Base-by-base conservation (phyloP, 2,797 vertebrate genomes). In the Chrosomus eos region DNA sequence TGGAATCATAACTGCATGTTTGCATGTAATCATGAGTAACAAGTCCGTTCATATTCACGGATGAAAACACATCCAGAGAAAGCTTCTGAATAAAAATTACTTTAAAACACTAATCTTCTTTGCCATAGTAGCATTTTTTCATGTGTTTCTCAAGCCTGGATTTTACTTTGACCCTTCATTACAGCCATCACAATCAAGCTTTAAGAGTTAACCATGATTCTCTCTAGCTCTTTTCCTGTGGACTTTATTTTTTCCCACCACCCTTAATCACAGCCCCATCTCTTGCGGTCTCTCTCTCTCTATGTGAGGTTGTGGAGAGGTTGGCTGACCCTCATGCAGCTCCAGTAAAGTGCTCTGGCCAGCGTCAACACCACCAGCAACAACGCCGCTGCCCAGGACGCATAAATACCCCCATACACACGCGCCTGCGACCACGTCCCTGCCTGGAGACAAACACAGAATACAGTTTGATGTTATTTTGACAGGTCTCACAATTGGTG, bases 321-420 rank as follows among this genome's bases (percentile, higher is more conserved):
- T 88, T 97, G 96, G 94, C 97, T 98, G 95, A 97, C 97, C 91
- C 96, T 94, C 96, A 98, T 96, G 93, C 97, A 98, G 90, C 95
- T 95, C 97, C 97, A 98, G 92, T 98, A 98, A 80, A 97, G 95
- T 51, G 96, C 97, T 88, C 97, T 95, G 28, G 94, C 96, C 88
- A 98, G 91, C 87, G 95, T 97, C 85, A 96, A 88, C 79, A 97
- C 87, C 19, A 95, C 95, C 93, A 97, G 93, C 82, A 97, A 92
- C 87, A 97, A 95, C 88, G 96, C 91, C 87, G 93, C 91, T 1
- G 95, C 96, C 97, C 97, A 98, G 13, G 96, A 95, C 81, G 96
- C 97, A 81, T 98, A 98, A 92, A 98, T 97, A 53, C 97, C 97
- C 79, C 94, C 93, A 81, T 97, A 97, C 81, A 87, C 92, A 85